phyloP scores from a whole-genome alignment of 1,140 invertebrate species.

The Xylocopa sonorina region DNA sequence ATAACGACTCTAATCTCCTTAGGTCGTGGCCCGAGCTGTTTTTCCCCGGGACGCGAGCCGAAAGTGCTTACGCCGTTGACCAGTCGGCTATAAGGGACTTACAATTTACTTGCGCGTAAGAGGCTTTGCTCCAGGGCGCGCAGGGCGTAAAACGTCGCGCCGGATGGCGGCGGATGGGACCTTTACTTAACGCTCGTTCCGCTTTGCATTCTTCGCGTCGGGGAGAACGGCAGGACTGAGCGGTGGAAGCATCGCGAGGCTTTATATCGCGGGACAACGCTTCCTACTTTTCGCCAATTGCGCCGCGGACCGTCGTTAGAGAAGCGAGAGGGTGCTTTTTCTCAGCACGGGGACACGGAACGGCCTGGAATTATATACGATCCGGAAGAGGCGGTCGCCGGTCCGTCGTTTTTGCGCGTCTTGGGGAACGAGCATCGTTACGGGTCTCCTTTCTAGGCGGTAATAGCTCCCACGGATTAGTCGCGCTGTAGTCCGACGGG shows the following conservation, averaged over 20 bases:
- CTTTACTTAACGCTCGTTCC: conserved; percentile 66
- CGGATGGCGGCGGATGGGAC: no score
- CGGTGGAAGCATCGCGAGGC: conserved; percentile 23
- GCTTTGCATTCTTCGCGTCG: conserved; percentile 57
- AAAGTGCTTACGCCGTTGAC: conserved; percentile 71
- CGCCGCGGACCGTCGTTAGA: background rate
- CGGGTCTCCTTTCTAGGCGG: background rate
- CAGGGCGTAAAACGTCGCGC: conserved; percentile 65
- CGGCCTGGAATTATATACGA: conserved; percentile 28
- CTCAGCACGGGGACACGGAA: background rate
- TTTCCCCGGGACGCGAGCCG: conserved; percentile 61
- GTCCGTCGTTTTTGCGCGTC: background rate
- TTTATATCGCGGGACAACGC: conserved; percentile 56
- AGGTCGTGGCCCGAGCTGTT: conserved; percentile 57
- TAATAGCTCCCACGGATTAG: background rate
- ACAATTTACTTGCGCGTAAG: conserved; percentile 73
- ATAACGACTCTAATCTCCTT: conserved; percentile 72
- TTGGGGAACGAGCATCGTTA: conserved; percentile 28
- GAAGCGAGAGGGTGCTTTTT: background rate
- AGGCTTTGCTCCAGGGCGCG: conserved; percentile 69
- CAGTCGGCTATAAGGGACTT: conserved; percentile 69
- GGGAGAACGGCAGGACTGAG: no score
- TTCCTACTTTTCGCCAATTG: conserved; percentile 31
- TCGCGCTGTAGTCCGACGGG: no score
- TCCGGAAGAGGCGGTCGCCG: conserved; percentile 27